These are phyloP conservation scores for Pseudomyrmex cubaensis DNA, from an alignment of 1,140 invertebrate genomes.

Conservation along the genomic window DNA sequence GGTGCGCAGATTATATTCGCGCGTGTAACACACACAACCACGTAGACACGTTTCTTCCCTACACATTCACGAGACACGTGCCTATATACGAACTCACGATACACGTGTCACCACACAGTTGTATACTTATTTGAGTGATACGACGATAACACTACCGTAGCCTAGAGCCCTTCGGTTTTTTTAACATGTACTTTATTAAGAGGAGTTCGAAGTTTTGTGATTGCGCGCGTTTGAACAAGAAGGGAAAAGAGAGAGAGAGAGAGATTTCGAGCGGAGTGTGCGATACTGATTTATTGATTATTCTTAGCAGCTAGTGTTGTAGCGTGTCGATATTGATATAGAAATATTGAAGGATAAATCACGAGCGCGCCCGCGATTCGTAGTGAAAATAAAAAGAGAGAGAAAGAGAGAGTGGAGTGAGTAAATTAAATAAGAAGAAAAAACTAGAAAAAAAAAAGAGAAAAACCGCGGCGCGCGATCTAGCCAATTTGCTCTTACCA, in stretches of 20 bases:
- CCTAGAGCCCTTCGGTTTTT: slow-evolving; percentile 59
- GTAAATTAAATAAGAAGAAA: not conserved
- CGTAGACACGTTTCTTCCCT: slow-evolving; percentile 56
- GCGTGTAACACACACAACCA: not conserved
- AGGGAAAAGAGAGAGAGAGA: slow-evolving; percentile 31
- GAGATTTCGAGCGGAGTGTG: slow-evolving; percentile 16
- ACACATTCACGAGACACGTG: slow-evolving; percentile 35
- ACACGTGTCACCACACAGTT: slow-evolving; percentile 8
- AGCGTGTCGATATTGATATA: slow-evolving; percentile 75
- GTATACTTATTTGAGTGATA: slow-evolving; percentile 60
- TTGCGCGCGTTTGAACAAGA: slow-evolving; percentile 19
- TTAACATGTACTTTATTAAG: slow-evolving; percentile 70
- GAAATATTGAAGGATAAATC: slow-evolving; percentile 71
- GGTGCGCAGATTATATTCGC: slow-evolving; percentile 31
- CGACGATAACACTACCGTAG: slow-evolving; percentile 65
- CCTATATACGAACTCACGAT: slow-evolving; percentile 11
- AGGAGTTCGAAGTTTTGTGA: slow-evolving; percentile 46
- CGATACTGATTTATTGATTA: slow-evolving; percentile 77
- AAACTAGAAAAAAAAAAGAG: not conserved
- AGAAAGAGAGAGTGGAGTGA: not conserved
- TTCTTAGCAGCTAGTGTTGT: slow-evolving; percentile 75
- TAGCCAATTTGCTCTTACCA: slow-evolving; percentile 82
- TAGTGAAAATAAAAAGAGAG: not conserved
- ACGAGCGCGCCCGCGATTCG: slow-evolving; percentile 60
- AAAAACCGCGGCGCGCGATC: slow-evolving; percentile 65